phyloP scores from a whole-genome alignment of 2,113 vertebrate genomes.

The Rhea americana region DNA sequence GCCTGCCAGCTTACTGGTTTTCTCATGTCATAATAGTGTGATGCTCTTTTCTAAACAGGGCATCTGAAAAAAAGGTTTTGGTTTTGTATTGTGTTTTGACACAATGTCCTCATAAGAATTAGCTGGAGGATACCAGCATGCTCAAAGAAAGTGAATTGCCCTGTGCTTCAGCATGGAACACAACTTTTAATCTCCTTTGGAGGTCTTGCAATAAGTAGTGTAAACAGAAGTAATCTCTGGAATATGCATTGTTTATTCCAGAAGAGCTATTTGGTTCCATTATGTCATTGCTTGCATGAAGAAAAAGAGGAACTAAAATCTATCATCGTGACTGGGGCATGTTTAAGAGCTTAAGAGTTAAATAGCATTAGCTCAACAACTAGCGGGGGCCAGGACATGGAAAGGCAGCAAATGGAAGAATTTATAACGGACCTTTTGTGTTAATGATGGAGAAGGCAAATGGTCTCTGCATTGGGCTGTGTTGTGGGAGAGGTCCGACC shows the following conservation, averaged over 20 bases:
- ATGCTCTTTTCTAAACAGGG: background rate
- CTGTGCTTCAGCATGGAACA: background rate
- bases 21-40: background rate
- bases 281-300: slow-evolving; percentile 56
- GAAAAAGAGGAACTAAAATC: slow-evolving; percentile 41
- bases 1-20: background rate
- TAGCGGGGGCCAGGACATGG: background rate
- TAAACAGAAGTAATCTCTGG: slow-evolving; percentile 59
- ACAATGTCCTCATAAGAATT: background rate
- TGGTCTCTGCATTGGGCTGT: rapidly evolving
- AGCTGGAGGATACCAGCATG: background rate
- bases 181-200: slow-evolving; percentile 49
- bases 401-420: background rate
- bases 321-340: slow-evolving; percentile 35
- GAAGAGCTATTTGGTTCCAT: slow-evolving; percentile 60
- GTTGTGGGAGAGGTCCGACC: background rate
- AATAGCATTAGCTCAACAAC: slow-evolving; percentile 5
- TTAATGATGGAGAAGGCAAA: rapidly evolving
- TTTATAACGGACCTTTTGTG: background rate
- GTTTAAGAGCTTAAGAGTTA: slow-evolving; percentile 22
- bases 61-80: background rate
- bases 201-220: slow-evolving; percentile 29
- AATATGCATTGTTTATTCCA: slow-evolving; percentile 64
- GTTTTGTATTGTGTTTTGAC: background rate
- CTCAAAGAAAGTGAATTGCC: background rate